Evolutionary conservation across 2,888 invertebrate species (phyloP), one percentile per base, ranked within the genome.

Genomic region (Limnephilus lunatus): DNA sequence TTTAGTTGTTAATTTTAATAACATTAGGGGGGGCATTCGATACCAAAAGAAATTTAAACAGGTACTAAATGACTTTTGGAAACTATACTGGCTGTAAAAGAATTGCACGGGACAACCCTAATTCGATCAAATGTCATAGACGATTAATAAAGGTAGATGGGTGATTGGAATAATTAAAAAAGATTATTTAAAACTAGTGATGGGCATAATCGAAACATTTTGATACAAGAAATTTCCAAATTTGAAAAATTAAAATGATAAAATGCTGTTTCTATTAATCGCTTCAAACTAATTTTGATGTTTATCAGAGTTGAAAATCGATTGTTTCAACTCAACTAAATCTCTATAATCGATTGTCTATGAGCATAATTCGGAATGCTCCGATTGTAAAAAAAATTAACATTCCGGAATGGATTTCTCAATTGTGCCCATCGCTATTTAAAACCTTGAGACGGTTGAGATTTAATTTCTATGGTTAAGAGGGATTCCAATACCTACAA

Each of bases 21-120:
- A 32, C 35, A 35, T 83, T 25, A 35, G 86, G 15, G 39, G 39
- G 39, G 85, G 48, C 48, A 32, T 88, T 68, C 19, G 35, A 35
- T 91, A 91, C 91, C 91, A 87, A 86, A 68, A 68, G 86, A 85
- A 85, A 89, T 91, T 89, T 53, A 85, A 83, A 91, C 91, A 91
- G 89, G 91, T 91, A 91, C 91, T 91, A 91, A 53, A 82, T 82
- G 91, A 91, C 91, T 89, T 89, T 48, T 35, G n/a, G 44, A 82
- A 89, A 68, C 85, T 85, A 85, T 85, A 85, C 39, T 86, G 86
- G 15, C 32, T 82, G 32, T 32, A 15, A 82, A 82, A 14, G 25
- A 82, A 15, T 32, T 32, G 82, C 82, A 86, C 48, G 5, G 11
- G 30, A 86, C 86, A n/a, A 44, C 86, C 86, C 35, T 44, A 86